Evolutionary conservation across 2,888 invertebrate genomes (phyloP), one percentile per base, ranked within the genome.

Genomic region (Chamaedrilus cognettii): DNA sequence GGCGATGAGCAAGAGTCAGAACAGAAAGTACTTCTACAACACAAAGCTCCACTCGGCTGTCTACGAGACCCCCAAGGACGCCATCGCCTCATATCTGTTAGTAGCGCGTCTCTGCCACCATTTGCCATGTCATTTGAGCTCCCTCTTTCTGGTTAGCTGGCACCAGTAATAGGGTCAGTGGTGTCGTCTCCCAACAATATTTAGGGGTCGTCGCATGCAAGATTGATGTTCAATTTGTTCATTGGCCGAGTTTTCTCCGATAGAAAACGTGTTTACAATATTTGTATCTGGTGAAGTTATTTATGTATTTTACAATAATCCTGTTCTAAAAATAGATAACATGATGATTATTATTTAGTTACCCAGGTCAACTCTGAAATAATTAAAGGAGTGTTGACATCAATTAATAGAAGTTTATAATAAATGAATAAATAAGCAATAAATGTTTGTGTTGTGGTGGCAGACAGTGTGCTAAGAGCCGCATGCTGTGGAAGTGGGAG

Each of bases 1-100:
- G 75, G 82, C 81, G 1, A 75, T 80, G 69, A 86, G 86, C 75
- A 80, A 78, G 61, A 80, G 78, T 2, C 76, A 78, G 28, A 74
- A 78, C 19, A 76, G 75, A 65, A 80, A 82, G 69, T 86, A 86
- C 76, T 86, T 82, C 77, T 86, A 78, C 75, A 81, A 86, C 74
- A 74, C 76, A 0, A 66, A 71, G 23, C 77, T 69, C 4, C 75
- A 74, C 32, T 66, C 77, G 19, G 75, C 79, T 0, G 68, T 74
- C 32, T 85, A 80, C 76, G 81, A 84, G 7, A 75, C 77, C 58
- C 83, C 83, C 2, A 56, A 67, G 30, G 84, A 84, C 26, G 78
- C 81, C 51, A 78, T 80, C 31, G 82, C 84, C 4, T 75, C 78
- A 61, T 83, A 82, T 52, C 55, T 52, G 55, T 52, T 19, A 7